Evolutionary conservation across 2,797 vertebrate genomes (phyloP).

Genomic region (Urophycis tenuis): DNA sequence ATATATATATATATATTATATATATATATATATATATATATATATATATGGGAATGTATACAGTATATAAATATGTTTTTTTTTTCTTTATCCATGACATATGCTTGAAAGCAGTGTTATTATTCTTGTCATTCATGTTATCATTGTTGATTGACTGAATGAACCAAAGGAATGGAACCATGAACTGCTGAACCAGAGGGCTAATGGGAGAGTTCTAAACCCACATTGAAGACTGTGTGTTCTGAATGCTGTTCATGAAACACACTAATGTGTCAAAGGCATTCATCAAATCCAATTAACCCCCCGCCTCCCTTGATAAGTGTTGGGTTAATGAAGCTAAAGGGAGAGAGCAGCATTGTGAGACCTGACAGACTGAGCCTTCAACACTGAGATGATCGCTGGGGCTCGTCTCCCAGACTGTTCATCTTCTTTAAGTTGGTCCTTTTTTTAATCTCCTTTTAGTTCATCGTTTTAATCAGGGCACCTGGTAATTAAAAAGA

Average conservation of each 20-base stretch:
- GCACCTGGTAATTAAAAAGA: background rate
- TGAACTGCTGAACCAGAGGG: background rate
- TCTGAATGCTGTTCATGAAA: background rate
- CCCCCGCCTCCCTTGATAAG: background rate
- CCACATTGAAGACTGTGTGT: background rate
- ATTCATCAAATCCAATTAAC: constrained; percentile 4
- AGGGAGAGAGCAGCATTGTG: background rate
- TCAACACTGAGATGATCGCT: no score
- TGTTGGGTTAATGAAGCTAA: background rate
- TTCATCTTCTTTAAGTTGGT: no score
- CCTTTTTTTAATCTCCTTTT: constrained; percentile 22
- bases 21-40: background rate
- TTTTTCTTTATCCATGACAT: no score
- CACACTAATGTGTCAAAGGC: background rate
- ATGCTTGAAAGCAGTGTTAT: background rate
- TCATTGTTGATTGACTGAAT: background rate
- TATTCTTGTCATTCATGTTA: background rate
- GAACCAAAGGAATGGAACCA: background rate
- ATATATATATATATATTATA: background rate
- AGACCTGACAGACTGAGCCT: background rate
- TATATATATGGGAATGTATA: background rate
- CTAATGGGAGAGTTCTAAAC: background rate
- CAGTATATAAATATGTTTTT: background rate
- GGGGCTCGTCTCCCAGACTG: no score
- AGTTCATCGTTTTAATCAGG: background rate